Conservation (phyloP, 2,113 vertebrate genomes). For the Rutilus rutilus region DNA sequence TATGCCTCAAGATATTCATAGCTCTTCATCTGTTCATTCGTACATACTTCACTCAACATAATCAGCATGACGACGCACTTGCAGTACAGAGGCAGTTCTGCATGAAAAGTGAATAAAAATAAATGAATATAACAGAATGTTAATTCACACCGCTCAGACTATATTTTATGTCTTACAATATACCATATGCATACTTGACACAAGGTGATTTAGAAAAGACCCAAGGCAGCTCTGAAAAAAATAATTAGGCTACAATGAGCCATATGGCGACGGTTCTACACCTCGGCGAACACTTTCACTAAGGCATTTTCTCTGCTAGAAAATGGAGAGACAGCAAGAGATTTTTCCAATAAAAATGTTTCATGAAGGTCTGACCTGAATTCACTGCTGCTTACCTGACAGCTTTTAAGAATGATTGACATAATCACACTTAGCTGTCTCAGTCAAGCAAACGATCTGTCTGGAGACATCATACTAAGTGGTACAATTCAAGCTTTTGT, state of each 20-base stretch:
- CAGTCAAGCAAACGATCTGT: slow-evolving; percentile 19
- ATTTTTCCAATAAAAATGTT: background rate
- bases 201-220: background rate
- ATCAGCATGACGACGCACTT: background rate
- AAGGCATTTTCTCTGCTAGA: background rate
- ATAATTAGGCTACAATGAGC: slow-evolving; percentile 9
- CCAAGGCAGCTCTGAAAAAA: background rate
- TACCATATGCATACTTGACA: slow-evolving; percentile 8
- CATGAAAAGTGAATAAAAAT: background rate
- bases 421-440: slow-evolving; percentile 39
- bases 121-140: background rate
- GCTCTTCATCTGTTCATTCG: background rate
- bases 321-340: background rate
- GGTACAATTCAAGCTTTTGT: background rate
- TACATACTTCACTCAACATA: background rate
- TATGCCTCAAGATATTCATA: slow-evolving; percentile 2
- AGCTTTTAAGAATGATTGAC: background rate
- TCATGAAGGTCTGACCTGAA: background rate
- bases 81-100: background rate
- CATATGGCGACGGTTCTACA: background rate
- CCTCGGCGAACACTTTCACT: background rate
- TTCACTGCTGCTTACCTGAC: slow-evolving; percentile 5
- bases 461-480: background rate
- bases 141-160: background rate
- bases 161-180: background rate